Evolutionary conservation across 2,113 vertebrate genomes (phyloP), one percentile per base, ranked within the genome.

Genomic region (Callaeas wilsoni): DNA sequence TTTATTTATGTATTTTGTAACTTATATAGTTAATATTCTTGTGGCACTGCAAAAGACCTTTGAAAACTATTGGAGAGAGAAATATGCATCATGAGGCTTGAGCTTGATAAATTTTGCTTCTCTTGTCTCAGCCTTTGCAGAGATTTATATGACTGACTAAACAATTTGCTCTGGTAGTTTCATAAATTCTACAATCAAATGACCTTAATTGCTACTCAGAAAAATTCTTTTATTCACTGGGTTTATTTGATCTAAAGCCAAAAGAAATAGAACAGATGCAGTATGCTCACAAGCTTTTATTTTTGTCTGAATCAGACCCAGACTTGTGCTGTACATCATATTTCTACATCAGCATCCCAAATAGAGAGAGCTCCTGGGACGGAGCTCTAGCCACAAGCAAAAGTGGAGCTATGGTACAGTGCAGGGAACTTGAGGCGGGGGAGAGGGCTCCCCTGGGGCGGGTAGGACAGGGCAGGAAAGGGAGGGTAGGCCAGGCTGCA

Each of bases 381-480:
- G n/a, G 13, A 50, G 13, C 63, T 80, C 68, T 18, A 16, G 25
- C 4, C 29, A 59, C 7, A 7, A 77, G 12, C 10, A 22, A 50
- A 76, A 23, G 4, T 29, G n/a, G 47, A 62, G 5, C 6, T 37
- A 20, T 2, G 15, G 8, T 59, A 10, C 1, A 1, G 7, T 30
- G 2, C 46, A 64, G 35, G 12, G 4, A 18, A 20, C 10, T 17
- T 46, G 12, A 13, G 4, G 14, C 6, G 5, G 12, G 11, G 11
- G 9, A 39, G 11, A 8, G 12, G 7, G 2, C 1, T 49, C 2
- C 5, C 7, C 21, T 35, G 19, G 16, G 9, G 5, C 10, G 42
- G 16, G 11, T 9, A 62, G 42, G 4, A 33, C 19, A 50, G 23
- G 29, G 50, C 16, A 65, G 19, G 15, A 35, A 35, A 56, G 15